Percentiles rank a stretch among this genome's conserved stretches.
Evolutionary conservation across 2,797 vertebrate species (phyloP).

Genomic region (Threskiornis aethiopicus): DNA sequence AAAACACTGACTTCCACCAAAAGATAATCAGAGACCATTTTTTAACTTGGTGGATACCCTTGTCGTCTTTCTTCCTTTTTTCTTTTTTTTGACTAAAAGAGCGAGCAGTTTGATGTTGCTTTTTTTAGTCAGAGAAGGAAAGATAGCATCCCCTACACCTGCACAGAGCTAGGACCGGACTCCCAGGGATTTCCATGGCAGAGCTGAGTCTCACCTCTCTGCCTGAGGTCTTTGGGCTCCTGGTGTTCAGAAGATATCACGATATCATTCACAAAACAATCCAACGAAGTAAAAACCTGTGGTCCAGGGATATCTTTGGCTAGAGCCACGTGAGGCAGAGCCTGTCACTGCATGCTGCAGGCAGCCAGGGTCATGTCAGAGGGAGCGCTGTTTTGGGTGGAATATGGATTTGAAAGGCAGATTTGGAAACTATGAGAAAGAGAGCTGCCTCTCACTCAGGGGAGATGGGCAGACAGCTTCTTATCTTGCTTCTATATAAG

Average conservation of each 20-base stretch:
- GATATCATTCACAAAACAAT: neutral
- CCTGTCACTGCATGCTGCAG: rapidly evolving
- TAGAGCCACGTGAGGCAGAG: rapidly evolving
- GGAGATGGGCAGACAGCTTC: neutral
- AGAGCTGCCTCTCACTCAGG: neutral
- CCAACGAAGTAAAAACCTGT: neutral
- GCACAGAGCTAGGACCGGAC: neutral
- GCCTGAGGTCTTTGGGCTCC: neutral
- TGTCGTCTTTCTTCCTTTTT: neutral
- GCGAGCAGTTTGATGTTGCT: neutral
- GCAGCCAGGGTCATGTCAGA: neutral
- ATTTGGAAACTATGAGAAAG: neutral
- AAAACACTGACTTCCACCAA: neutral
- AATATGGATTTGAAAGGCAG: neutral
- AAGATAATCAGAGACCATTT: neutral
- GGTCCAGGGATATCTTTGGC: neutral
- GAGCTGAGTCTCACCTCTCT: neutral
- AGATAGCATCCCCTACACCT: neutral
- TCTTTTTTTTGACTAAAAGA: neutral
- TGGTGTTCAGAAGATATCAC: neutral
- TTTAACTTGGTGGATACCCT: neutral
- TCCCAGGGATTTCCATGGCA: neutral
- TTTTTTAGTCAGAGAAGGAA: neutral
- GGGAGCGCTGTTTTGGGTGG: neutral
- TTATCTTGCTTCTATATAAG: neutral